These are phyloP conservation scores for Vombatus ursinus DNA, from an alignment of 2,113 vertebrate species.

Conservation along the genomic window DNA sequence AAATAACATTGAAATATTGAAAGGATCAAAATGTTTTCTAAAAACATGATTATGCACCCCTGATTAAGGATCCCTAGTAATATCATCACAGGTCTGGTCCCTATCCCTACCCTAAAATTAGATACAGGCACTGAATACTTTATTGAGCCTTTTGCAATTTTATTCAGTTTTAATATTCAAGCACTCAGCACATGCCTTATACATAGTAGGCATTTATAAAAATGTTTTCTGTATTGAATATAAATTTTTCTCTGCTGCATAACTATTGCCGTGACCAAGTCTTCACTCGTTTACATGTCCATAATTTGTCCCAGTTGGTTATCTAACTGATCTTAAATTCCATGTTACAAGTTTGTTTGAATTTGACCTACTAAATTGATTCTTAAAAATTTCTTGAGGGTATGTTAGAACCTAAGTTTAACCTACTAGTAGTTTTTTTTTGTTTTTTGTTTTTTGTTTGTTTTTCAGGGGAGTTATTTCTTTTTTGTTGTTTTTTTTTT, in stretches of 20 bases:
- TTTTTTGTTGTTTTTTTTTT: no score
- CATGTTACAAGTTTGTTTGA: slow-evolving; percentile 30
- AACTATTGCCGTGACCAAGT: not conserved
- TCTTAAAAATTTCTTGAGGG: slow-evolving; percentile 30
- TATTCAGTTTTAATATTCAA: not conserved
- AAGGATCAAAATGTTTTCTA: not conserved
- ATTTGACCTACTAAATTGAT: slow-evolving; percentile 18
- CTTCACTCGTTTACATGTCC: not conserved
- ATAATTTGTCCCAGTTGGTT: not conserved
- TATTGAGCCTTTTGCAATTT: slow-evolving; percentile 24
- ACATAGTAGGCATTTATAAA: not conserved
- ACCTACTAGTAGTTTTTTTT: not conserved
- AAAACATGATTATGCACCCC: not conserved
- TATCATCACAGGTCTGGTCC: not conserved
- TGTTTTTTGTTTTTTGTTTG: not conserved
- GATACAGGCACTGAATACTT: not conserved
- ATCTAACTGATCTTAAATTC: slow-evolving; percentile 10
- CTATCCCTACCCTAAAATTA: not conserved
- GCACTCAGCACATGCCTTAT: not conserved
- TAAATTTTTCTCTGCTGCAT: not conserved
- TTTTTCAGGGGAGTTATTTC: no score
- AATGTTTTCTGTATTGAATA: not conserved
- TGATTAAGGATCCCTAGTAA: not conserved
- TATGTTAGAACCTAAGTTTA: slow-evolving; percentile 12
- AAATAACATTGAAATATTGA: not conserved